phyloP scores from a whole-genome alignment of 1,140 invertebrate species.

The Paralvinella palmiformis region DNA sequence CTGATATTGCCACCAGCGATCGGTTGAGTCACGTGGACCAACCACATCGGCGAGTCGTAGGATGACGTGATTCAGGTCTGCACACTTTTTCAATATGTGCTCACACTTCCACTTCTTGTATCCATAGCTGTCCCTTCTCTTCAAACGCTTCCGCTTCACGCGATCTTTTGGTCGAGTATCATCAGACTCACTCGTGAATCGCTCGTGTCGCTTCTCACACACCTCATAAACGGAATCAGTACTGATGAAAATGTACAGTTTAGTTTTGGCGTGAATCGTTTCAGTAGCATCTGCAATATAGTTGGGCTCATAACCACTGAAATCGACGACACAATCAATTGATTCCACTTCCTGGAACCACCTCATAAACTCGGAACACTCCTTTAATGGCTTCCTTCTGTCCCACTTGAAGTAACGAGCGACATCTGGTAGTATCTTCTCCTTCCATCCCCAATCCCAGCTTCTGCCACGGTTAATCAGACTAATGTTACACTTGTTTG shows the following conservation, averaged over 20 bases:
- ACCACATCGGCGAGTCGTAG: constrained; percentile 53
- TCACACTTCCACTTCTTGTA: constrained; percentile 50
- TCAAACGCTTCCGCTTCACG: constrained; percentile 29
- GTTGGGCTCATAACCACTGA: constrained; percentile 49
- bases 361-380: constrained; percentile 36
- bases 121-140: constrained; percentile 47
- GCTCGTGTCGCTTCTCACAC: constrained; percentile 36
- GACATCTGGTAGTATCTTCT: constrained; percentile 37
- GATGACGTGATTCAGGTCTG: constrained; percentile 42
- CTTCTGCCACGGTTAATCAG: constrained; percentile 48
- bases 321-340: constrained; percentile 51
- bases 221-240: constrained; percentile 55
- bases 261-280: constrained; percentile 36
- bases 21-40: constrained; percentile 51
- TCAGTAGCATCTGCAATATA: constrained; percentile 42
- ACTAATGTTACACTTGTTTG: constrained; percentile 31
- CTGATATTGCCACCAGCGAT: constrained; percentile 53
- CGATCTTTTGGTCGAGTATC: constrained; percentile 39
- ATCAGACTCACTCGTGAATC: constrained; percentile 30
- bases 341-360: constrained; percentile 20
- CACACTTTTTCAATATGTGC: constrained; percentile 36
- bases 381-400: constrained; percentile 11
- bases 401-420: constrained; percentile 24
- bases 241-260: constrained; percentile 51
- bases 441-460: constrained; percentile 51